Evolutionary conservation across 2,113 vertebrate genomes (phyloP).

Genomic region (Xyliphius kryptos): DNA sequence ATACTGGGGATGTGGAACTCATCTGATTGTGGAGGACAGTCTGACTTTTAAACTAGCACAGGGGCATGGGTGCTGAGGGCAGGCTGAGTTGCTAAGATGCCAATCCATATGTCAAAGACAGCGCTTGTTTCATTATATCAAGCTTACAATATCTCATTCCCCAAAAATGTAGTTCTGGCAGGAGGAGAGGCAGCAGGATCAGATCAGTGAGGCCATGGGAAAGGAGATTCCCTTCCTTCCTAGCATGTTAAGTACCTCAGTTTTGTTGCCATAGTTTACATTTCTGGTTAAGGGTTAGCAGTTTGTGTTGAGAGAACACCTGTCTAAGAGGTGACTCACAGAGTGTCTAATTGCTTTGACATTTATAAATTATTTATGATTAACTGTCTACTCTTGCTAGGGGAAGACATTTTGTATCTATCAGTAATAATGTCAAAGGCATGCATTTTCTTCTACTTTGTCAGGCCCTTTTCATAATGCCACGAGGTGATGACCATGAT

Average conservation of each 20-base stretch:
- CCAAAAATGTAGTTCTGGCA: constrained; percentile 27
- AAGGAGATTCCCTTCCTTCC: constrained; percentile 30
- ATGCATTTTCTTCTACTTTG: too few relatives aligned
- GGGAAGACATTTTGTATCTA: constrained; percentile 49
- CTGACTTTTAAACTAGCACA: too few relatives aligned
- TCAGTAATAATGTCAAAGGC: constrained; percentile 43
- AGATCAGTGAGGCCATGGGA: constrained; percentile 23
- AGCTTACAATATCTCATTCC: constrained; percentile 22
- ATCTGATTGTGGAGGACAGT: too few relatives aligned
- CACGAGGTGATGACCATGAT: constrained; percentile 12
- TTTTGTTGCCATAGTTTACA: constrained; percentile 29
- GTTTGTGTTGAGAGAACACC: constrained; percentile 55
- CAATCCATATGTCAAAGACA: constrained; percentile 27
- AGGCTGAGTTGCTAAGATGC: constrained; percentile 12
- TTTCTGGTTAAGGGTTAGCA: constrained; percentile 21
- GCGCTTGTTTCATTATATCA: constrained; percentile 19
- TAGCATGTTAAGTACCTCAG: constrained; percentile 21
- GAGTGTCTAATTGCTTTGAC: constrained; percentile 61
- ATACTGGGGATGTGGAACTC: too few relatives aligned
- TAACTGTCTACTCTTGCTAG: constrained; percentile 46
- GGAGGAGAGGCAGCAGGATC: constrained; percentile 8
- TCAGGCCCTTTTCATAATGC: too few relatives aligned
- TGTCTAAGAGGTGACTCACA: constrained; percentile 61
- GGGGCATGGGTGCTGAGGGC: constrained; percentile 4
- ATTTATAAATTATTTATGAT: constrained; percentile 63